Evolutionary conservation across 2,888 invertebrate genomes (phyloP), one percentile per base, ranked within the genome.

Genomic region (Malachius bipustulatus): DNA sequence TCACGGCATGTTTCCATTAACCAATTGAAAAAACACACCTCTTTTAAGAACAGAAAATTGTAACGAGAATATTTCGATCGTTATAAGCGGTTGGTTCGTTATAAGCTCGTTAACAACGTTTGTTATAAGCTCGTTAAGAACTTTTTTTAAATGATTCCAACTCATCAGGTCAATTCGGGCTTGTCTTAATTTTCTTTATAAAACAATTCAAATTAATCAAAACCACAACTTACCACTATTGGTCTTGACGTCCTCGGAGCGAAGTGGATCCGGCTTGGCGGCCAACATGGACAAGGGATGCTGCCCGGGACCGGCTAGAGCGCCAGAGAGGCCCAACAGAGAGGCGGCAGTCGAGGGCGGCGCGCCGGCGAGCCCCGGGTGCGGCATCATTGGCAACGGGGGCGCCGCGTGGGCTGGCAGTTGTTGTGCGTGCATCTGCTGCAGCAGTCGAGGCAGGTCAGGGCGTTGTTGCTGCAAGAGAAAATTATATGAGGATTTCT

Each of bases 361-460:
- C 8, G 65, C 66, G 13, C 70, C 71, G 3, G 66, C 70, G 31
- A 72, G 56, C 13, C 73, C 73, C 3, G 77, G 76, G 62, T 77
- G 77, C 27, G 75, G 75, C 63, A 75, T 74, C 66, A 83, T 75
- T 30, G 75, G 75, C 42, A 73, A 64, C n/a, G 81, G 79, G 27
- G 80, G 79, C 34, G 82, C 80, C 30, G 77, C 75, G 40, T 78
- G 79, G 38, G 77, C 70, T 11, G 69, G 70, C 47, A 85, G 80
- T 64, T 87, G 88, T 52, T 88, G 88, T 19, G 87, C 88, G 62
- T 90, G 90, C 85, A 90, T 88, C 66, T 90, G 90, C 66, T 90
- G 90, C 63, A 89, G 69, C 44, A 82, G 63, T 62, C 84, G 72
- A 16, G 84, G 84, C 50, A 85, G 66, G 61, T 85, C 84, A 38